These are phyloP conservation scores for Pheosia gnoma DNA, from an alignment of 2,888 invertebrate species.

Conservation along the genomic window DNA sequence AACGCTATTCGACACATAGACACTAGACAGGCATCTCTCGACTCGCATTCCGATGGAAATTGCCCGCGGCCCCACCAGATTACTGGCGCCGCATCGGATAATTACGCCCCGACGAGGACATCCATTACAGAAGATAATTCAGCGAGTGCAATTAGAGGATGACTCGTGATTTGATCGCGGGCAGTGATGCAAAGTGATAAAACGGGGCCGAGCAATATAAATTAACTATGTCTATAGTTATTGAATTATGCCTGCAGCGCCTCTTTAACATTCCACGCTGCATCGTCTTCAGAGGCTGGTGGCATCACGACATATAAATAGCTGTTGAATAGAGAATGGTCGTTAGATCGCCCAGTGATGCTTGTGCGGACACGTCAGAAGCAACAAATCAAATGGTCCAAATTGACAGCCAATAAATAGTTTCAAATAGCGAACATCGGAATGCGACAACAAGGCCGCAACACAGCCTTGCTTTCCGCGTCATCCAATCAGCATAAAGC, in stretches of 20 bases:
- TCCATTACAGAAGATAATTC: slow-evolving; percentile 77
- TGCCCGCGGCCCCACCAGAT: slow-evolving; percentile 64
- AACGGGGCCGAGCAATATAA: slow-evolving; percentile 51
- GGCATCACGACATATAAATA: slow-evolving; percentile 47
- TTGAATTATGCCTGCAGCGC: slow-evolving; percentile 50
- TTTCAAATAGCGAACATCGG: slow-evolving; percentile 65
- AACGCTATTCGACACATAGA: slow-evolving; percentile 70
- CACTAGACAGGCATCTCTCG: slow-evolving; percentile 54
- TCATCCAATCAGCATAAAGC: slow-evolving; percentile 77
- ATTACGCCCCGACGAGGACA: slow-evolving; percentile 74
- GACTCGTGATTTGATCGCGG: slow-evolving; percentile 64
- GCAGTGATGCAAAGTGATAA: slow-evolving; percentile 51
- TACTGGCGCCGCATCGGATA: slow-evolving; percentile 73
- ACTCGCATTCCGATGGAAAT: slow-evolving; percentile 71
- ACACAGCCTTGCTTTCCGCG: slow-evolving; percentile 78
- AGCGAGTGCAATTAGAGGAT: slow-evolving; percentile 70
- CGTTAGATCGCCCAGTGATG: slow-evolving; percentile 24
- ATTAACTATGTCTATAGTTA: slow-evolving; percentile 58
- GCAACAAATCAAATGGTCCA: slow-evolving; percentile 58
- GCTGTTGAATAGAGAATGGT: slow-evolving; percentile 23
- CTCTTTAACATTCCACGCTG: slow-evolving; percentile 57
- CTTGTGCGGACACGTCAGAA: slow-evolving; percentile 32
- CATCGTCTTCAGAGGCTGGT: slow-evolving; percentile 46
- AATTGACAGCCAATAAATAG: slow-evolving; percentile 67
- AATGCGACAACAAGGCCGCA: slow-evolving; percentile 77